Percentiles rank a stretch among this genome's conserved stretches.
These are phyloP conservation scores for Drosophila maculinotata DNA, from an alignment of 2,888 invertebrate genomes.

Conservation along the genomic window DNA sequence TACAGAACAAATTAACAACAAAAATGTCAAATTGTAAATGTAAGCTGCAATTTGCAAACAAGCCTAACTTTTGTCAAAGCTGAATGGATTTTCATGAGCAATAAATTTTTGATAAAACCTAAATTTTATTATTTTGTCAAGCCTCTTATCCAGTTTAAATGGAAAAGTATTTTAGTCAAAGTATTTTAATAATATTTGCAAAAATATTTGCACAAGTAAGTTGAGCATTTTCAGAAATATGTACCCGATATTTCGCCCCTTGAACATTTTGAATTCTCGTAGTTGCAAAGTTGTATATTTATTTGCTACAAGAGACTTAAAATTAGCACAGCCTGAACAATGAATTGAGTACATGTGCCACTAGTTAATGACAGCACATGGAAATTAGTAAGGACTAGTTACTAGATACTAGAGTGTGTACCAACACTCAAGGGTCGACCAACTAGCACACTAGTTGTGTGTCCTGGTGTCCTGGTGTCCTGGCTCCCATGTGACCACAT, in stretches of 20 bases:
- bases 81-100: neutral
- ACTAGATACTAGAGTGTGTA: neutral
- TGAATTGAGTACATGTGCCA: neutral
- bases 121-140: no score
- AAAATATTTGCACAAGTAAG: no score
- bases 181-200: no score
- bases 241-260: no score
- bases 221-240: no score
- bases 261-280: no score
- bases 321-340: neutral
- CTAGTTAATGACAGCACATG: conserved; percentile 28
- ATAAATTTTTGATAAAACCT: no score
- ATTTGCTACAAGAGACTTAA: neutral
- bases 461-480: neutral
- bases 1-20: neutral
- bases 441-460: conserved; percentile 1
- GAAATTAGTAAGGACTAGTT: conserved; percentile 11
- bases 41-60: conserved; percentile 3
- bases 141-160: no score
- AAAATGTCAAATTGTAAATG: conserved; percentile 1
- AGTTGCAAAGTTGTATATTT: no score
- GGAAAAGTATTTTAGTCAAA: no score
- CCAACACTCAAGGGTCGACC: conserved; percentile 1
- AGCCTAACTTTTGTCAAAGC: neutral
- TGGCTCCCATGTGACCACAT: neutral